Percentiles rank a stretch among this genome's conserved stretches.
These are phyloP conservation scores for Allolobophora icterica DNA, from an alignment of 2,888 invertebrate genomes.

Conservation along the genomic window DNA sequence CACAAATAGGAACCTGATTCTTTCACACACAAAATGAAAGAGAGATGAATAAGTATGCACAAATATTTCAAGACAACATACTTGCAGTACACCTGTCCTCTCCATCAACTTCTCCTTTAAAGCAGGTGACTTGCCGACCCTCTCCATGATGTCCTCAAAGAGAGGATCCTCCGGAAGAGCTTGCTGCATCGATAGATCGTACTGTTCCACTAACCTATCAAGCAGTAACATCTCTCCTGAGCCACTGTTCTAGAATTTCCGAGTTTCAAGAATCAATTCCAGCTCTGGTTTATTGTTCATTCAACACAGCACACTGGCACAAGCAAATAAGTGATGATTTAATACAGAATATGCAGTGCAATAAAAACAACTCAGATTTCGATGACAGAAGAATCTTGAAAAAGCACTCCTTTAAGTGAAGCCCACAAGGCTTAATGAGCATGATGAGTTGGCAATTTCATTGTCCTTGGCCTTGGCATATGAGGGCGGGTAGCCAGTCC, in stretches of 20 bases:
- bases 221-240: neutral
- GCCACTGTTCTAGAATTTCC: neutral
- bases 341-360: too few relatives aligned
- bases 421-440: too few relatives aligned
- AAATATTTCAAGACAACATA: conserved; percentile 37
- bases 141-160: conserved; percentile 51
- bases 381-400: too few relatives aligned
- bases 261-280: neutral
- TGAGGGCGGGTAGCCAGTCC: too few relatives aligned
- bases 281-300: neutral
- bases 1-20: too few relatives aligned
- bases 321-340: too few relatives aligned
- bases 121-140: conserved; percentile 50
- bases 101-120: conserved; percentile 54
- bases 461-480: too few relatives aligned
- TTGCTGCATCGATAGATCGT: conserved; percentile 32
- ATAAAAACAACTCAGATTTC: too few relatives aligned
- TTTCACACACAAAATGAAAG: neutral
- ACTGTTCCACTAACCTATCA: conserved; percentile 36
- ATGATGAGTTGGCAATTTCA: too few relatives aligned
- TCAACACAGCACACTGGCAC: too few relatives aligned
- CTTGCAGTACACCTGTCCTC: conserved; percentile 57
- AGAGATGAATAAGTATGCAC: neutral
- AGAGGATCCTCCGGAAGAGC: conserved; percentile 42
- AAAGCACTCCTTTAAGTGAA: too few relatives aligned